These are phyloP conservation scores for Andrena minutula DNA, from an alignment of 2,888 invertebrate genomes.

Conservation along the genomic window DNA sequence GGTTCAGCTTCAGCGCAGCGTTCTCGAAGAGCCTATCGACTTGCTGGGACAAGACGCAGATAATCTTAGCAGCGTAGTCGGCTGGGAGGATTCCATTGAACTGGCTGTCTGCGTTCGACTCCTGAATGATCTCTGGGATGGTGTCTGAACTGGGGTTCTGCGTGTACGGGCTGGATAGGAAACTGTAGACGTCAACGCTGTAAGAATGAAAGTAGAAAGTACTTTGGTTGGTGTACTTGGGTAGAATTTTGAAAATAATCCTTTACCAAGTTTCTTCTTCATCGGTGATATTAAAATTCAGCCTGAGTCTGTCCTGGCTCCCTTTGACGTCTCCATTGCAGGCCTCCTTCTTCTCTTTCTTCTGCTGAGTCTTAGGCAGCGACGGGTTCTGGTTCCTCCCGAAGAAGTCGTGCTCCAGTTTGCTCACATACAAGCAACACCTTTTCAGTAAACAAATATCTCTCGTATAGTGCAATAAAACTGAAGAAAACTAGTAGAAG, in stretches of 20 bases:
- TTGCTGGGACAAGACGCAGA: conserved; percentile 95
- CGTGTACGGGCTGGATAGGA: conserved; percentile 89
- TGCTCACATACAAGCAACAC: conserved; percentile 96
- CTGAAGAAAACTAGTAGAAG: neutral
- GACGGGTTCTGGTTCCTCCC: conserved; percentile 92
- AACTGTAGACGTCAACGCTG: conserved; percentile 95
- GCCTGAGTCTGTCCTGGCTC: conserved; percentile 87
- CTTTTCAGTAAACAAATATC: conserved; percentile 77
- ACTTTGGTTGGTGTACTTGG: neutral
- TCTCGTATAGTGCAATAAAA: neutral
- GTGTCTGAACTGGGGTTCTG: conserved; percentile 86
- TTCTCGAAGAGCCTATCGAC: conserved; percentile 96
- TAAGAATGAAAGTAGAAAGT: neutral
- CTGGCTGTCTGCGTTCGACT: conserved; percentile 86
- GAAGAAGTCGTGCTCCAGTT: conserved; percentile 95
- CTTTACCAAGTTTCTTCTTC: conserved; percentile 92
- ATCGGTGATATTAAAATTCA: conserved; percentile 88
- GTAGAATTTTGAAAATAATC: neutral
- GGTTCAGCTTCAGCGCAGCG: conserved; percentile 94
- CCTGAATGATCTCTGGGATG: conserved; percentile 89
- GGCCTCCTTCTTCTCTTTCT: conserved; percentile 86
- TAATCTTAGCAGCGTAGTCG: conserved; percentile 94
- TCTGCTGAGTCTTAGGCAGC: conserved; percentile 89
- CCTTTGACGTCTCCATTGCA: conserved; percentile 88
- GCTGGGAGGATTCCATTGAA: conserved; percentile 89